Percentiles rank a stretch among this genome's conserved stretches.
Conservation (phyloP, 2,888 invertebrate species). For the Hirudinaria manillensis region DNA sequence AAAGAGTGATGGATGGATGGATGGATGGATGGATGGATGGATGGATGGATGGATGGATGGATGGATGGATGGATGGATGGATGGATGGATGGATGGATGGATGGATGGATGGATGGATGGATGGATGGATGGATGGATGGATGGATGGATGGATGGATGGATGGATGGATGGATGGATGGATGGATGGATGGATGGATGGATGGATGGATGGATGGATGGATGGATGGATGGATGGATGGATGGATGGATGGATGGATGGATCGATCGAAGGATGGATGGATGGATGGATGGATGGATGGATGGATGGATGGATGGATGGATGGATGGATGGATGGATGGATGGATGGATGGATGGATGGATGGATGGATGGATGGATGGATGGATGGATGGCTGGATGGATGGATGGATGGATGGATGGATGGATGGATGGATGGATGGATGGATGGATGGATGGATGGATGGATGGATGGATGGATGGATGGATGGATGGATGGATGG, state of each 20-base stretch:
- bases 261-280: constrained; percentile 20
- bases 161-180: constrained; percentile 12
- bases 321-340: constrained; percentile 20
- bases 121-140: background rate
- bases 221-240: constrained; percentile 13
- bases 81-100: background rate
- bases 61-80: background rate
- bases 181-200: constrained; percentile 9
- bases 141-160: background rate
- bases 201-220: constrained; percentile 9
- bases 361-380: constrained; percentile 12
- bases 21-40: too few species aligned
- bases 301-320: constrained; percentile 23
- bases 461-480: background rate
- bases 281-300: constrained; percentile 15
- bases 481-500: too few species aligned
- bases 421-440: constrained; percentile 14
- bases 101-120: background rate
- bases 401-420: constrained; percentile 22
- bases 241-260: constrained; percentile 20
- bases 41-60: too few species aligned
- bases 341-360: constrained; percentile 21
- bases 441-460: constrained; percentile 7
- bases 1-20: background rate
- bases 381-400: constrained; percentile 15